A percentile compares a stretch with the other conserved stretches of the same genome.
Conservation (phyloP, 2,113 vertebrate genomes). For the Myrmecophaga tridactyla region DNA sequence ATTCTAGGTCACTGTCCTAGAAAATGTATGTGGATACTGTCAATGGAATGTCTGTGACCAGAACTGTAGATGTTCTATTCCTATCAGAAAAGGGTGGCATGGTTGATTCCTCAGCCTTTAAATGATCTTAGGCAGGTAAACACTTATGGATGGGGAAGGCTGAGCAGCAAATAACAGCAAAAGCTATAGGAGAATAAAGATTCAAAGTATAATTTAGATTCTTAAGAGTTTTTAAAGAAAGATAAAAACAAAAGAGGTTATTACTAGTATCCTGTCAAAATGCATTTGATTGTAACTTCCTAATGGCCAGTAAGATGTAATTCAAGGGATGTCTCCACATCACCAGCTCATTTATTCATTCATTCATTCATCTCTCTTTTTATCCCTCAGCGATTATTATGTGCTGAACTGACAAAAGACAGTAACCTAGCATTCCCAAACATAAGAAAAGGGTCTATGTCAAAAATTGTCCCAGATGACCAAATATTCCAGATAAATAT, state of each 20-base stretch:
- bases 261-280: neutral
- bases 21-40: neutral
- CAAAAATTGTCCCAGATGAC: neutral
- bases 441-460: neutral
- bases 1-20: slow-evolving; percentile 18
- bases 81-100: neutral
- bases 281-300: neutral
- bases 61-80: neutral
- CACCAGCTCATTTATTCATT: neutral
- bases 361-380: neutral
- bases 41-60: neutral
- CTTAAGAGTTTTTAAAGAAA: neutral
- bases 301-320: neutral
- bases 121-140: neutral
- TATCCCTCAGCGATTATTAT: neutral
- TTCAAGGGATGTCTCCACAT: neutral
- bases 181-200: neutral
- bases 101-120: neutral
- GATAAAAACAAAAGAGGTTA: neutral
- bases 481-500: neutral
- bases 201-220: neutral
- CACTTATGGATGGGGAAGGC: neutral
- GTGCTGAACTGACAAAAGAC: neutral
- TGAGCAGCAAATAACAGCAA: neutral
- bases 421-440: neutral